phyloP scores from a whole-genome alignment of 2,113 vertebrate species.

The Piliocolobus tephrosceles region DNA sequence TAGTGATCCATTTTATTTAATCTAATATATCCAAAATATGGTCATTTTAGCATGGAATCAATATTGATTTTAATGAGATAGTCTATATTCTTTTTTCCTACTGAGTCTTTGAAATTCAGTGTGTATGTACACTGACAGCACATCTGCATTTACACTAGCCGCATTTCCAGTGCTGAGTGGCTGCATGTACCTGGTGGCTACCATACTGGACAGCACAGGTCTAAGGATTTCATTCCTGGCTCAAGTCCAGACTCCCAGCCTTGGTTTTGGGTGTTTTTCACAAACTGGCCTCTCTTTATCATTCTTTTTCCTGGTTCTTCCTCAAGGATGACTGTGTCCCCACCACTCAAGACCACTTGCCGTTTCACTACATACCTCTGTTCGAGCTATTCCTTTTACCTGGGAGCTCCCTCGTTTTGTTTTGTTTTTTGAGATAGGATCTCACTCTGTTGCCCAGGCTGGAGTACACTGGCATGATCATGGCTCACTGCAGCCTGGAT shows the following conservation, averaged over 20 bases:
- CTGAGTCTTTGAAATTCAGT: not conserved
- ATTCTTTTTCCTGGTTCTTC: not conserved
- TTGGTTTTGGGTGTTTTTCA: not conserved
- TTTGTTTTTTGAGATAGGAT: too few relatives aligned
- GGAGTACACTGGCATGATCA: too few relatives aligned
- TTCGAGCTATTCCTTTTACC: not conserved
- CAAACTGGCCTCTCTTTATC: not conserved
- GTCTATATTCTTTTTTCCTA: not conserved
- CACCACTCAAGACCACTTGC: not conserved
- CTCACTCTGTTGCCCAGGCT: too few relatives aligned
- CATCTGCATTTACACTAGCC: not conserved
- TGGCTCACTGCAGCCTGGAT: too few relatives aligned
- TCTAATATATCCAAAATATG: not conserved
- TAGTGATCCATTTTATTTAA: not conserved
- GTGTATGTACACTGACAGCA: not conserved
- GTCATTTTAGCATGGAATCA: not conserved
- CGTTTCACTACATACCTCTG: not conserved
- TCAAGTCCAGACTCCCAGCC: not conserved
- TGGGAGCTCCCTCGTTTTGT: not conserved
- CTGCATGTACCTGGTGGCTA: not conserved
- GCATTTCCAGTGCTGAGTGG: not conserved
- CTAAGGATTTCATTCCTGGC: not conserved
- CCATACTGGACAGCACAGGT: not conserved
- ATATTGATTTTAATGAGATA: not conserved
- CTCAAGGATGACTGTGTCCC: not conserved